Evolutionary conservation across 1,140 invertebrate genomes (phyloP).

Genomic region (Neoseiulus cucumeris): DNA sequence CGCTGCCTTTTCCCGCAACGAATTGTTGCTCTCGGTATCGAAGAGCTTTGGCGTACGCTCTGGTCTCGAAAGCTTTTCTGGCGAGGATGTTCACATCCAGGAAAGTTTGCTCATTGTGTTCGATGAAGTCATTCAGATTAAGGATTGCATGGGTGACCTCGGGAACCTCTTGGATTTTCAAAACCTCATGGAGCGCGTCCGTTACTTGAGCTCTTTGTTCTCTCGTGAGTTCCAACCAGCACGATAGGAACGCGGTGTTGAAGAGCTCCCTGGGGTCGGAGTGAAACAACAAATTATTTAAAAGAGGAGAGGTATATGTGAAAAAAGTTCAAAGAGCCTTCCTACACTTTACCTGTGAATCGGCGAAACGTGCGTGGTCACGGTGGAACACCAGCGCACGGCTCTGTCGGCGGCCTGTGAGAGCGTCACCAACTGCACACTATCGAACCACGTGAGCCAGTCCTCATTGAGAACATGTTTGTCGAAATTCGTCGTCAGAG

Average conservation of each 20-base stretch:
- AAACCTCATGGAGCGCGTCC: slow-evolving; percentile 60
- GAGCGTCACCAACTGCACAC: background rate
- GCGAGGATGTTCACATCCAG: slow-evolving; percentile 55
- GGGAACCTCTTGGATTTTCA: slow-evolving; percentile 76
- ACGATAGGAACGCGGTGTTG: slow-evolving; percentile 95
- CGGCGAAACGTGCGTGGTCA: background rate
- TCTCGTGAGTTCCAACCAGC: slow-evolving; percentile 83
- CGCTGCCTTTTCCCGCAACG: slow-evolving; percentile 36
- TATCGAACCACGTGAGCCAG: slow-evolving; percentile 6
- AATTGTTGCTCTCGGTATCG: slow-evolving; percentile 99
- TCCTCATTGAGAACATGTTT: slow-evolving; percentile 7
- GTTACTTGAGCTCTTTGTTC: slow-evolving; percentile 53
- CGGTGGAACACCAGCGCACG: background rate
- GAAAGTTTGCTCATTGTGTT: slow-evolving; percentile 89
- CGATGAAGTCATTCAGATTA: slow-evolving; percentile 97
- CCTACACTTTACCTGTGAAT: background rate
- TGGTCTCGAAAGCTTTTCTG: slow-evolving; percentile 35
- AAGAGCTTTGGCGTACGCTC: slow-evolving; percentile 84
- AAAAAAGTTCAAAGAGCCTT: background rate
- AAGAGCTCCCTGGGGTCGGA: slow-evolving; percentile 69
- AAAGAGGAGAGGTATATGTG: background rate
- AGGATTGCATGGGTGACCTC: slow-evolving; percentile 94
- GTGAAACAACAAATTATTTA: slow-evolving; percentile 28
- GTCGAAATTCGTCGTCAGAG: background rate
- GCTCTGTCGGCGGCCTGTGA: slow-evolving; percentile 3